Percentiles rank a stretch among this genome's conserved stretches.
Evolutionary conservation across 2,888 invertebrate species (phyloP).

Genomic region (Chalcosyrphus nemorum): DNA sequence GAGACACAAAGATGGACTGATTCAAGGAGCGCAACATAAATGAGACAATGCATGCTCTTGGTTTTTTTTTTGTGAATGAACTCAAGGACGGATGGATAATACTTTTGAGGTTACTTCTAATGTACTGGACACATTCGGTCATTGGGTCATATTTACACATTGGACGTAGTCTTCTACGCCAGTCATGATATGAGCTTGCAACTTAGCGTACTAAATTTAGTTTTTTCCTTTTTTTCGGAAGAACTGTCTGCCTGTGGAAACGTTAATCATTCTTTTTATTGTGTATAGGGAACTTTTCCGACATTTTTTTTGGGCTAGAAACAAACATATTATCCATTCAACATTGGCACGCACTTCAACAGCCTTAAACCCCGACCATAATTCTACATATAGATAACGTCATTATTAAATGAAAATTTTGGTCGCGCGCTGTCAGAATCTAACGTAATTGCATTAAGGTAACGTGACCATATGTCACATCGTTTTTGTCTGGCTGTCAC

Average conservation of each 20-base stretch:
- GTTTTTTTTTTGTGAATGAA: slow-evolving; percentile 15
- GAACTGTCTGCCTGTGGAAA: neutral
- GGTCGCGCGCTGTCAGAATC: no score
- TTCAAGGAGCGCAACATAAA: slow-evolving; percentile 14
- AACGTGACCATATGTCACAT: no score
- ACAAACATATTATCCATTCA: no score
- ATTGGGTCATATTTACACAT: slow-evolving; percentile 43
- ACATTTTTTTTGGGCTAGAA: no score
- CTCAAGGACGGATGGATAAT: slow-evolving; percentile 65
- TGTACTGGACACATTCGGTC: slow-evolving; percentile 15
- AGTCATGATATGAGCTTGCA: slow-evolving; percentile 36
- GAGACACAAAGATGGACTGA: slow-evolving; percentile 29
- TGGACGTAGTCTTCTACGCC: slow-evolving; percentile 44
- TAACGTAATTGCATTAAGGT: no score
- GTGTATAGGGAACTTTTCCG: no score
- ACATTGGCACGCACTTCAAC: no score
- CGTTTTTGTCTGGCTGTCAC: no score
- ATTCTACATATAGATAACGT: no score
- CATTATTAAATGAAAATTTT: no score
- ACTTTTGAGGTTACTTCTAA: slow-evolving; percentile 46
- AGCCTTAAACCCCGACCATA: no score
- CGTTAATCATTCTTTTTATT: neutral
- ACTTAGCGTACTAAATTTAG: neutral
- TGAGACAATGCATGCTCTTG: neutral
- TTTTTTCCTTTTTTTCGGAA: neutral